Base-by-base conservation (phyloP, 37 sponge, comb jelly and placozoan genomes). In the Diacarnus erythraeanus region DNA sequence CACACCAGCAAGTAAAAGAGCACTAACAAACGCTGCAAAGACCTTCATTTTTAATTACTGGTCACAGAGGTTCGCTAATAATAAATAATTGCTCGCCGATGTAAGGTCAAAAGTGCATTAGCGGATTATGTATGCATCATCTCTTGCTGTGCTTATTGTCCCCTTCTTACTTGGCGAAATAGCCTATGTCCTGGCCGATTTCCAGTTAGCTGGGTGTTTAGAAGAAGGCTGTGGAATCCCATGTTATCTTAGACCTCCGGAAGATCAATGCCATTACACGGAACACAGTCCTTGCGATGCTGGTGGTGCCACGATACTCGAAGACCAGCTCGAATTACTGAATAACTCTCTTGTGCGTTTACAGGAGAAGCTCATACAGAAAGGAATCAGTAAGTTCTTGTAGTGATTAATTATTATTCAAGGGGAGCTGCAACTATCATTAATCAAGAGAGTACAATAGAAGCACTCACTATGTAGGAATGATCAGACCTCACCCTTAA, bases 311-410 rank as follows among this genome's bases (percentile, higher is more conserved):
- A 20, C 39, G 2, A 63, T 36, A 58, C 63, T 76, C 27, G 61
- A 61, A 26, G 22, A 59, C 1, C n/a, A 61, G 26, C 33, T 76
- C 10, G 6, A 26, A 26, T 20, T 26, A 1, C 27, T 76, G 1
- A 76, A 76, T n/a, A 61, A 59, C 15, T 61, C 77, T 18, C 42
- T 76, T 2, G 27, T 37, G 23, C 10, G 63, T 2, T 41, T 76
- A 20, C 22, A 60, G 23, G 64, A 76, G 21, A 76, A 59, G 40
- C 64, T 76, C 22, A 59, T 76, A 59, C 60, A 76, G 23, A 76
- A 76, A 59, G 77, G 77, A 76, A 38, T 76, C 37, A 76, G 77
- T 76, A 61, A 76, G 77, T 59, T 61, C 9, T 61, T 23, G 64
- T 8, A 61, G 64, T 61, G n/a, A n/a, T n/a, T n/a, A n/a, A n/a